Percentiles rank a stretch among this genome's conserved stretches.
phyloP scores from a whole-genome alignment of 2,797 vertebrate species.

The Chelon auratus region DNA sequence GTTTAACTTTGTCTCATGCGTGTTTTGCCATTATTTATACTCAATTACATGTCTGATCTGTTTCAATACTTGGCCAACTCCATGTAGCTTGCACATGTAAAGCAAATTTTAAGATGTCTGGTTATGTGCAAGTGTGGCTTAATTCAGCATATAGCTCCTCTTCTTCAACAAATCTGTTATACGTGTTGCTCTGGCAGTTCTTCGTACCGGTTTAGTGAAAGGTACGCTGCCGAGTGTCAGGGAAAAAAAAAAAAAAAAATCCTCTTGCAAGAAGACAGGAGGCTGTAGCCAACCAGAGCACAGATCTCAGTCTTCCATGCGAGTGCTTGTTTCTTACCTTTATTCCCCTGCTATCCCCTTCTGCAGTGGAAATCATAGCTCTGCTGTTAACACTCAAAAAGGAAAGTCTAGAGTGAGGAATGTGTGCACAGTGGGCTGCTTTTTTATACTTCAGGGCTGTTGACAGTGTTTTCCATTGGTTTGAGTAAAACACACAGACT shows the following conservation, averaged over 20 bases:
- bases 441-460: conserved; percentile 8
- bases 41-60: not conserved
- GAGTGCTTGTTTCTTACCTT: conserved; percentile 58
- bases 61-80: conserved; percentile 1
- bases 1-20: not conserved
- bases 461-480: conserved; percentile 1
- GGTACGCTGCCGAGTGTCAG: conserved; percentile 23
- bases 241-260: conserved; percentile 43
- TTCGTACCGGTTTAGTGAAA: conserved; percentile 67
- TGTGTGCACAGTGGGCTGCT: not conserved
- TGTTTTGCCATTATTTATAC: not conserved
- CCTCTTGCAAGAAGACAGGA: conserved; percentile 56
- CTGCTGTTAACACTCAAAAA: conserved; percentile 27
- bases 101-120: conserved; percentile 17
- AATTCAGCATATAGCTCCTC: conserved; percentile 26
- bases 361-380: conserved; percentile 52
- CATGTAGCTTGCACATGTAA: not conserved
- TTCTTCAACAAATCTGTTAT: conserved; percentile 59
- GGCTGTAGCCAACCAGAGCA: conserved; percentile 52
- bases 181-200: conserved; percentile 59
- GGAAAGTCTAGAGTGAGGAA: not conserved
- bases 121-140: conserved; percentile 25
- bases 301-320: conserved; percentile 62
- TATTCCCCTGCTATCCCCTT: conserved; percentile 59
- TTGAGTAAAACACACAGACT: not conserved